Evolutionary conservation across 2,888 invertebrate species (phyloP).

Genomic region (Strigamia crassipes): DNA sequence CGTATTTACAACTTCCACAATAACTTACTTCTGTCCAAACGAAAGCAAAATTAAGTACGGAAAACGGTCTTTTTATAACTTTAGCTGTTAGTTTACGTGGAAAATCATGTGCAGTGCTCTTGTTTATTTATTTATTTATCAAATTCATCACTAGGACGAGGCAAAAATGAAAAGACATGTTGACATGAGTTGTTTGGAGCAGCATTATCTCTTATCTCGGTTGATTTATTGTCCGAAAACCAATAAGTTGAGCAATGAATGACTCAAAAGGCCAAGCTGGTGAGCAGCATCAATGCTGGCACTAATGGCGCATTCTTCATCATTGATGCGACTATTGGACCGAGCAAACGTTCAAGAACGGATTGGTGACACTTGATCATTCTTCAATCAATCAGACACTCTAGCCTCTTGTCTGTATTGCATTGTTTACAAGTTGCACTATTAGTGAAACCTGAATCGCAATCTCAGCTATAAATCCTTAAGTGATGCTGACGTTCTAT

Average conservation of each 20-base stretch:
- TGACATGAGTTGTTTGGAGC: not conserved
- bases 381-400: not conserved
- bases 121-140: not conserved
- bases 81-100: too few relatives aligned
- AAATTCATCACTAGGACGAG: too few relatives aligned
- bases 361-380: slow-evolving; percentile 20
- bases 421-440: too few relatives aligned
- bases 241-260: not conserved
- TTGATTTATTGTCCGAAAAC: not conserved
- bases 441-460: not conserved
- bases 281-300: slow-evolving; percentile 19
- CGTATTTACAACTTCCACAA: not conserved
- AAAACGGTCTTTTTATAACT: too few relatives aligned
- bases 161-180: too few relatives aligned
- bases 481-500: too few relatives aligned
- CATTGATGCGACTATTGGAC: not conserved
- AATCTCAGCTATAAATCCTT: too few relatives aligned
- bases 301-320: slow-evolving; percentile 20
- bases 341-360: not conserved
- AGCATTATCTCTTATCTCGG: not conserved
- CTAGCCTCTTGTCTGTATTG: too few relatives aligned
- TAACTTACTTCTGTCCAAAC: not conserved
- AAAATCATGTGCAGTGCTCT: too few relatives aligned
- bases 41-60: not conserved
- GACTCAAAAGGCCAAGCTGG: not conserved